phyloP scores from a whole-genome alignment of 2,113 vertebrate species.

The Rhinopithecus roxellana region DNA sequence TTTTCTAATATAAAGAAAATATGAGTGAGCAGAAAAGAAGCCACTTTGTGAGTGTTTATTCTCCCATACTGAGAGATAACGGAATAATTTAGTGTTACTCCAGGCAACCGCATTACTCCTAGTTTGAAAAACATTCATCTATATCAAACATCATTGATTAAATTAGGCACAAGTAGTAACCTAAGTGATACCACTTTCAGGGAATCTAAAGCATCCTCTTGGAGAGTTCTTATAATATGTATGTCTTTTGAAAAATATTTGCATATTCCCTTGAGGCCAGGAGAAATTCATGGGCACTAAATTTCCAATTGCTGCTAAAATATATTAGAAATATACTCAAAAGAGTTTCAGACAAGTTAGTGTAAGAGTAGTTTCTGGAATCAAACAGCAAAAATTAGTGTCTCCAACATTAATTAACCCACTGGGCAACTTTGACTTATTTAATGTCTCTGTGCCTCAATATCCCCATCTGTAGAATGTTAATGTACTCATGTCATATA shows the following conservation, averaged over 20 bases:
- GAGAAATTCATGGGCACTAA: not conserved
- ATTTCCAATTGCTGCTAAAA: not conserved
- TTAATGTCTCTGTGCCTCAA: not conserved
- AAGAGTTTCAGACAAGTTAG: not conserved
- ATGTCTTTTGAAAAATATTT: not conserved
- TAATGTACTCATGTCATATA: not conserved
- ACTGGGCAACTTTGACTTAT: not conserved
- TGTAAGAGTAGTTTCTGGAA: not conserved
- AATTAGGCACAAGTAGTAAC: conserved; percentile 27
- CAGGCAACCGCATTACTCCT: conserved; percentile 3
- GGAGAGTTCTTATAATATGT: not conserved
- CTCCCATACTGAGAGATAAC: not conserved
- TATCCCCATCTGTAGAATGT: not conserved
- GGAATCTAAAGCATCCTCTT: not conserved
- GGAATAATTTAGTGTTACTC: conserved; percentile 35
- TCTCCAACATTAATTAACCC: not conserved
- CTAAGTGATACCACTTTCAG: not conserved
- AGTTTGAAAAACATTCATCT: conserved; percentile 26
- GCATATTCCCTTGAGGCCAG: not conserved
- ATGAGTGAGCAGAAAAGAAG: not conserved
- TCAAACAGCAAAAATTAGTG: not conserved
- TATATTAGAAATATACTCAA: not conserved
- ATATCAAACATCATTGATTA: not conserved
- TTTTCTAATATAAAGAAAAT: not conserved
- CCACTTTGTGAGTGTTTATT: conserved; percentile 6